Base-by-base conservation (phyloP, 2,888 invertebrate genomes). In the Cerastis leucographa region DNA sequence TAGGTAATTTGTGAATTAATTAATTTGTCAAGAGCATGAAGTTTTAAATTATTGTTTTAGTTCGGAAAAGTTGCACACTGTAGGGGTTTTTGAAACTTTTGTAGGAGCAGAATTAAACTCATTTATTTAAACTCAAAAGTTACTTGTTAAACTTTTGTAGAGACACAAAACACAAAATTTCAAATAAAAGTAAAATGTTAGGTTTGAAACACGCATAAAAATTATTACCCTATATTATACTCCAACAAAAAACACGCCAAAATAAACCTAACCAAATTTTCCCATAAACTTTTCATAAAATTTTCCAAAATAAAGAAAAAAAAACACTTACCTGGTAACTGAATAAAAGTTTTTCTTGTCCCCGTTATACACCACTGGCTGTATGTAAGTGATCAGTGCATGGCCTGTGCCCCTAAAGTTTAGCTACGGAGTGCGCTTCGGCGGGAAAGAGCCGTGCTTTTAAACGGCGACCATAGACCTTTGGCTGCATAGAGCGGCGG, bases 371-470 rank as follows among this genome's bases (percentile, higher is more conserved):
- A 85, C 67, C 65, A 86, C 84, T 71, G 65, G 70, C 19, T 70
- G 25, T 71, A 40, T n/a, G 29, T 65, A 61, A 51, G 59, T 74
- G 78, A 83, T 85, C 79, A 89, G 90, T 87, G 91, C 90, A 90
- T 91, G 88, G 88, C 88, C 86, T 85, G 80, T 85, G 87, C 89
- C 83, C 86, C 84, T 86, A 88, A 86, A 87, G 87, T 88, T 85
- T 86, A 87, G 90, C 85, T 87, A 82, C 90, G 83, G 91, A 95
- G 91, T 95, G 95, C 93, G 95, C 92, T 92, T 89, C 91, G 94
- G 93, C 94, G 94, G 93, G 89, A 92, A 90, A 89, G 75, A 87
- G 91, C 84, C 90, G 90, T 81, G 94, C 96, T 96, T 96, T 94
- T 96, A 96, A 95, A 93, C 92, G 80, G 83, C 81, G 62, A 77